phyloP scores from a whole-genome alignment of 2,888 invertebrate species.

The Pardosa pseudoannulata region DNA sequence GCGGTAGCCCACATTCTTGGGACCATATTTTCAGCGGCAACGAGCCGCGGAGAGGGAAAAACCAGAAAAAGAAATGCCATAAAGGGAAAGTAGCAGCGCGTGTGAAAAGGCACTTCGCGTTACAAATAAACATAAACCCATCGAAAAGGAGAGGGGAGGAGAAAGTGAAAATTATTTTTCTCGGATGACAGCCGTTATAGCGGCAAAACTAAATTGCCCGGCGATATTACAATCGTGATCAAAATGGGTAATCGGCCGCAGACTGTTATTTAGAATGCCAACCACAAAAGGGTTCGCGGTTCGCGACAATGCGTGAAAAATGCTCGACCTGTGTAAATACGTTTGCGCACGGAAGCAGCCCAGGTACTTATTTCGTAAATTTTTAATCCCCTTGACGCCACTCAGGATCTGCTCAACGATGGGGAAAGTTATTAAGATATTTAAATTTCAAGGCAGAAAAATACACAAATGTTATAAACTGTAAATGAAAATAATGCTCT shows the following conservation, averaged over 20 bases:
- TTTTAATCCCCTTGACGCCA: too few species aligned
- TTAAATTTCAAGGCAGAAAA: too few species aligned
- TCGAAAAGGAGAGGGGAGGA: background rate
- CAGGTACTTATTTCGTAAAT: too few species aligned
- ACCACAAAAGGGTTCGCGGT: background rate
- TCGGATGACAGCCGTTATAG: background rate
- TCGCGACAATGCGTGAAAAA: background rate
- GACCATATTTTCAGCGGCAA: background rate
- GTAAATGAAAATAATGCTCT: too few species aligned
- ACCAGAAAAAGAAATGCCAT: background rate
- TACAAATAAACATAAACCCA: constrained; percentile 19
- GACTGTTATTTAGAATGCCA: background rate
- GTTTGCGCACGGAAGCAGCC: background rate
- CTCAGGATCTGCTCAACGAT: too few species aligned
- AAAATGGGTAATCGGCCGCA: background rate
- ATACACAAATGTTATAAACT: too few species aligned
- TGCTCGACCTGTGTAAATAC: background rate
- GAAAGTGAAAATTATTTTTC: constrained; percentile 17
- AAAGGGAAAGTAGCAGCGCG: background rate
- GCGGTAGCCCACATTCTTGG: background rate
- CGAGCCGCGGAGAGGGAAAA: background rate
- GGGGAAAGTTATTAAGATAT: too few species aligned
- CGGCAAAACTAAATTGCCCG: background rate
- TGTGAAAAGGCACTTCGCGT: constrained; percentile 7
- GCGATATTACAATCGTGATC: constrained; percentile 12